Base-by-base conservation (phyloP, 2,888 invertebrate genomes). In the Corbicula japonica region DNA sequence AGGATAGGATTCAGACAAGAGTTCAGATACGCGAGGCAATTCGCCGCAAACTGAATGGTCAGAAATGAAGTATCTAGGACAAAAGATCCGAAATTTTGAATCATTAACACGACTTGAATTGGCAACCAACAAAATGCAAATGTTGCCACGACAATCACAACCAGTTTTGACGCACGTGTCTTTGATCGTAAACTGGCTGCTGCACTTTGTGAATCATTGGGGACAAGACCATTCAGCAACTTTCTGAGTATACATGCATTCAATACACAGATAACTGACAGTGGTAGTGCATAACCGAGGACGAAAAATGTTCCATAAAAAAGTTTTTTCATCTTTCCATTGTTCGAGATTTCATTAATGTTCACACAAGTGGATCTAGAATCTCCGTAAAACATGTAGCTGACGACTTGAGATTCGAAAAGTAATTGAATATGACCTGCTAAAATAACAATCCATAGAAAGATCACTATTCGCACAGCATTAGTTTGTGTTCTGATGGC, bases 61-160 rank as follows among this genome's bases (percentile, higher is more conserved):
- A 91, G 96, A 95, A 63, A 96, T 95, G 81, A n/a, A 44, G 60
- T 52, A 91, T 95, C 94, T 34, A 94, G 92, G 0, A 96, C 95
- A 94, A 97, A 97, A 58, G 94, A 93, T 81, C 96, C 95, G 85
- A 97, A 94, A n/a, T 96, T 96, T 93, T 97, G 97, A 85, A 96
- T 95, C 69, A 94, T 91, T 80, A 94, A 94, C 70, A 93, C 92
- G 12, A 98, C 95, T 95, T 98, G 98, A 91, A 98, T 97, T 34
- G 98, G 98, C 90, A 97, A 96, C 98, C 98, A 98, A 94, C 98
- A 98, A 50, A 97, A 95, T 26, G 98, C 98, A 93, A 98, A 98
- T 60, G 97, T 97, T 66, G 97, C 96, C 1, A 98, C 97, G 65
- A 98, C 97, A 65, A 97, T 96, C 77, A 98, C 96, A 28, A 98